Conservation (phyloP, 37 sponge, comb jelly and placozoan species). For the Cliona cf. orientalis region DNA sequence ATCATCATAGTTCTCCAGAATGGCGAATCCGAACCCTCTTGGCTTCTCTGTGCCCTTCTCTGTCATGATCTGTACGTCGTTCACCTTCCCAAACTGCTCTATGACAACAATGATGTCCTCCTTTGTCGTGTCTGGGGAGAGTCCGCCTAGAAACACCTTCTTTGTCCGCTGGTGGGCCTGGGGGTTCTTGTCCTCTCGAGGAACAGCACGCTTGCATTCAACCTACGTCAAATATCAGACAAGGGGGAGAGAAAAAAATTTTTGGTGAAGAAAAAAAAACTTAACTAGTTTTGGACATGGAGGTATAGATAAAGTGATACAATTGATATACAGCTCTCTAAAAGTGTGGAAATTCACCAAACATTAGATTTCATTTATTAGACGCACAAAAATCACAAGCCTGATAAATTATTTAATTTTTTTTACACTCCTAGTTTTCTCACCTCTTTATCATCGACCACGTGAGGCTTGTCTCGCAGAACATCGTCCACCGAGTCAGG, state of each 20-base stretch:
- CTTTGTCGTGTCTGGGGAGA: constrained; percentile 42
- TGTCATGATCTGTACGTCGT: constrained; percentile 29
- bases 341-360: too few relatives aligned
- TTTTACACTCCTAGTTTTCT: too few relatives aligned
- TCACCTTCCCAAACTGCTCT: constrained; percentile 15
- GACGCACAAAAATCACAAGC: too few relatives aligned
- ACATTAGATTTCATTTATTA: background rate
- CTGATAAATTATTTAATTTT: too few relatives aligned
- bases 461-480: constrained; percentile 33
- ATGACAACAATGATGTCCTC: constrained; percentile 42
- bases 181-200: constrained; percentile 32
- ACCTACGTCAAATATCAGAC: constrained; percentile 3
- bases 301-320: too few relatives aligned
- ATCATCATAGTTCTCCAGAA: constrained; percentile 32
- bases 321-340: too few relatives aligned
- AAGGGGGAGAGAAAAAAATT: background rate
- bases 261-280: background rate
- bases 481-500: constrained; percentile 14
- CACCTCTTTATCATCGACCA: constrained; percentile 48
- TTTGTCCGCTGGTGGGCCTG: background rate
- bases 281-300: background rate
- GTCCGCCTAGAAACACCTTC: constrained; percentile 77
- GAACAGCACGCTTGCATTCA: constrained; percentile 65
- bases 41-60: constrained; percentile 55
- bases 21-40: constrained; percentile 69